Percentiles rank a stretch among this genome's conserved stretches.
Evolutionary conservation across 2,113 vertebrate species (phyloP).

Genomic region (Rutilus rutilus): DNA sequence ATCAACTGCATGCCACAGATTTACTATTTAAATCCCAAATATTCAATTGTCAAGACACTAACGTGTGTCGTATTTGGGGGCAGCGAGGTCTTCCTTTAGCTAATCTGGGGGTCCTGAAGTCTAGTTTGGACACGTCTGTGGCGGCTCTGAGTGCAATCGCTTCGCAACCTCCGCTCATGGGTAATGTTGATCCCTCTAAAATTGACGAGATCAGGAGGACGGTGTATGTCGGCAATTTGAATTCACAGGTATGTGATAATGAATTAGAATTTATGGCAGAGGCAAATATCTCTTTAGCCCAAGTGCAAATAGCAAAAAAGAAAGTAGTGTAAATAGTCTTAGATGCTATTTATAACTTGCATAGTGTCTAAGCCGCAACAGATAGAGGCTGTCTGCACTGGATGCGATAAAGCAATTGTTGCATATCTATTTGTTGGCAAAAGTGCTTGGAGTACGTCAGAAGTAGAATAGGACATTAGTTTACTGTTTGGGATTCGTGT

Average conservation of each 20-base stretch:
- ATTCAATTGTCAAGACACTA: neutral
- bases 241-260: slow-evolving; percentile 86
- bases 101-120: slow-evolving; percentile 76
- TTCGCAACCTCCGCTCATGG: slow-evolving; percentile 89
- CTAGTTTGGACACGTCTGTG: slow-evolving; percentile 80
- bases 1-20: neutral
- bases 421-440: too few species aligned
- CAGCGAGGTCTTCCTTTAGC: slow-evolving; percentile 85
- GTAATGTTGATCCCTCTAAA: slow-evolving; percentile 95
- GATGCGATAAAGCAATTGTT: too few species aligned
- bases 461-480: too few species aligned
- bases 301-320: neutral
- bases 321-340: neutral
- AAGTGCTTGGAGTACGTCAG: too few species aligned
- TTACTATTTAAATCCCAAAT: neutral
- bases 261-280: neutral
- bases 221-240: slow-evolving; percentile 95
- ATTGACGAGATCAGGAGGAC: slow-evolving; percentile 95
- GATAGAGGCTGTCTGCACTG: too few species aligned
- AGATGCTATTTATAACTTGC: neutral
- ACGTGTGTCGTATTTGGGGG: neutral
- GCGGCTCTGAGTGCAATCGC: slow-evolving; percentile 75
- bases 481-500: too few species aligned
- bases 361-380: too few species aligned
- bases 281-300: neutral